Percentiles rank a stretch among this genome's conserved stretches.
These are phyloP conservation scores for Manis pentadactyla DNA, from an alignment of 2,797 vertebrate genomes.

Conservation along the genomic window DNA sequence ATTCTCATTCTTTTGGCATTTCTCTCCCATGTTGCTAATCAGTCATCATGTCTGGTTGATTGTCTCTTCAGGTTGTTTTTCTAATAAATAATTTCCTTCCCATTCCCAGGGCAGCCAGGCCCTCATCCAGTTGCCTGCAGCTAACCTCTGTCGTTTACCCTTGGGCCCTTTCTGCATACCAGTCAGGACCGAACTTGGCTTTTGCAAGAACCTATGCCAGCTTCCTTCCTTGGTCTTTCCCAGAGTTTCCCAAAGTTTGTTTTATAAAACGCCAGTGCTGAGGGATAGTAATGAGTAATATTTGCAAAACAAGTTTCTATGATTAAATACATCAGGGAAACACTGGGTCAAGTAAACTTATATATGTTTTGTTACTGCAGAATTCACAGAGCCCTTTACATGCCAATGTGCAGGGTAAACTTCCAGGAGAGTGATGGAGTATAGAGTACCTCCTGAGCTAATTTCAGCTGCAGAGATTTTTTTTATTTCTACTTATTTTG, in stretches of 20 bases:
- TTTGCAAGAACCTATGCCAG: not conserved
- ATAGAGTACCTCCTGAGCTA: not conserved
- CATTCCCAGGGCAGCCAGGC: not conserved
- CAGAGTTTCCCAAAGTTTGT: not conserved
- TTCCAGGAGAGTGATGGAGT: not conserved
- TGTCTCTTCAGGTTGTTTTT: conserved; percentile 59
- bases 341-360: not conserved
- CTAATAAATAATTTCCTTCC: conserved; percentile 66
- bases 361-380: not conserved
- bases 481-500: conserved; percentile 70
- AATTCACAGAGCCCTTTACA: not conserved
- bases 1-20: conserved; percentile 70
- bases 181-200: conserved; percentile 3
- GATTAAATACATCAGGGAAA: conserved; percentile 15
- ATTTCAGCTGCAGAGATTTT: not conserved
- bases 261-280: conserved; percentile 50
- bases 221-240: not conserved
- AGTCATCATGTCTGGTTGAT: conserved; percentile 62
- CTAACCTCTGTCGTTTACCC: not conserved
- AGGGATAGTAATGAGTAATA: conserved; percentile 49
- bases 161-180: not conserved
- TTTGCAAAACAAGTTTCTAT: conserved; percentile 42
- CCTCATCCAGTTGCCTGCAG: not conserved
- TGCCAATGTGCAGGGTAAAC: not conserved
- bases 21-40: conserved; percentile 62